These are phyloP conservation scores for Sylvilagus floridanus DNA, from an alignment of 2,797 vertebrate genomes.

Conservation along the genomic window DNA sequence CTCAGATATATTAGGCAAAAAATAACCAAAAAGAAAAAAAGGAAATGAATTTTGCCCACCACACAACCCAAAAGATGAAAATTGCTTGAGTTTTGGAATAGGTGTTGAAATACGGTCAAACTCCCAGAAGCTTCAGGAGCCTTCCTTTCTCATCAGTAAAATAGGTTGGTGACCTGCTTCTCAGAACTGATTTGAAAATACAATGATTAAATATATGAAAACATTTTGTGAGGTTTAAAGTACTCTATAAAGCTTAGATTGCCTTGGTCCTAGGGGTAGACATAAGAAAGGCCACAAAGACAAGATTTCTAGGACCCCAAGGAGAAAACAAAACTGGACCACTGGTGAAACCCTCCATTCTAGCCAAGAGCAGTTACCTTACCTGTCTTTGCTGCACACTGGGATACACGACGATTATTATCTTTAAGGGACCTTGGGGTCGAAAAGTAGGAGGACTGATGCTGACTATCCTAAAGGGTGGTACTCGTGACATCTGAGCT, in stretches of 20 bases:
- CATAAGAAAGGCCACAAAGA: neutral
- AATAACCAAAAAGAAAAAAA: neutral
- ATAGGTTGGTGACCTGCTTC: neutral
- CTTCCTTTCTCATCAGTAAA: constrained; percentile 11
- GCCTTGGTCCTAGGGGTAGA: neutral
- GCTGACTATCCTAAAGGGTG: neutral
- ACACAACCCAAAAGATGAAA: neutral
- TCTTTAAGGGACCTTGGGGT: neutral
- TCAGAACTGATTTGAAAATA: constrained; percentile 5
- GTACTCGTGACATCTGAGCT: neutral
- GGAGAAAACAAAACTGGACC: neutral
- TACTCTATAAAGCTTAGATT: neutral
- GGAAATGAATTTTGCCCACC: neutral
- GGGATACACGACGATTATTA: neutral
- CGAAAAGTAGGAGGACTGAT: no score
- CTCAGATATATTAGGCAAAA: neutral
- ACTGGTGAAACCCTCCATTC: neutral
- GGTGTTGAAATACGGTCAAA: neutral
- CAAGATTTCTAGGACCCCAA: neutral
- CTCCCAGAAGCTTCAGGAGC: neutral
- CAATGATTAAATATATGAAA: neutral
- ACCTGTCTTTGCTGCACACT: neutral
- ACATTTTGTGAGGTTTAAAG: neutral
- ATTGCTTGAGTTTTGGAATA: neutral
- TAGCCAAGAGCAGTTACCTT: neutral